These are phyloP conservation scores for Sylvia borin DNA, from an alignment of 2,797 vertebrate species.

Conservation along the genomic window DNA sequence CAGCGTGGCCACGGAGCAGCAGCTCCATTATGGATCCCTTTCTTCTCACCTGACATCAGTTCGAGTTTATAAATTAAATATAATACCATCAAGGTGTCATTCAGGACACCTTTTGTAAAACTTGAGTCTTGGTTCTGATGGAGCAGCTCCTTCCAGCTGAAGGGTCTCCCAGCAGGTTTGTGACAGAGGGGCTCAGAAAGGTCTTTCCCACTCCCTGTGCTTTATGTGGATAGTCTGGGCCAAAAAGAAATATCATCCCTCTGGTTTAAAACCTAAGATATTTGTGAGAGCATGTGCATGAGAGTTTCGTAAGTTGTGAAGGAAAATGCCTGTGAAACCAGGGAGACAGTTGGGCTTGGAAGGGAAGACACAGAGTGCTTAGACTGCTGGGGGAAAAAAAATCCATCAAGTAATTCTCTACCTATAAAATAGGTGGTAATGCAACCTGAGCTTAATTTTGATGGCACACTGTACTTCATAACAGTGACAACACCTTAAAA, in stretches of 20 bases:
- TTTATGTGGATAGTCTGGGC: background rate
- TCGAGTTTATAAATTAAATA: background rate
- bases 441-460: slow-evolving; percentile 72
- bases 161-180: background rate
- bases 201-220: background rate
- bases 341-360: background rate
- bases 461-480: slow-evolving; percentile 69
- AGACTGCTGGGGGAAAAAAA: slow-evolving; percentile 30
- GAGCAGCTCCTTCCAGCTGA: background rate
- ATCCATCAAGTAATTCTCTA: slow-evolving; percentile 60
- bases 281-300: background rate
- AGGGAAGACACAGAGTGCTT: slow-evolving; percentile 44
- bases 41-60: background rate
- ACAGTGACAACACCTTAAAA: slow-evolving; percentile 72
- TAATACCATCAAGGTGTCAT: background rate
- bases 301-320: background rate
- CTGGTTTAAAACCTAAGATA: background rate
- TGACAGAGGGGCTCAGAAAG: fast-evolving
- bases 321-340: background rate
- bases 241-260: background rate
- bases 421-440: slow-evolving; percentile 67
- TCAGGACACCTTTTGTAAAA: background rate
- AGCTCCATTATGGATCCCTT: fast-evolving
- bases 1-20: fast-evolving
- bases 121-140: background rate